These are phyloP conservation scores for Drosophila sturtevanti DNA, from an alignment of 1,140 invertebrate genomes.

Conservation along the genomic window DNA sequence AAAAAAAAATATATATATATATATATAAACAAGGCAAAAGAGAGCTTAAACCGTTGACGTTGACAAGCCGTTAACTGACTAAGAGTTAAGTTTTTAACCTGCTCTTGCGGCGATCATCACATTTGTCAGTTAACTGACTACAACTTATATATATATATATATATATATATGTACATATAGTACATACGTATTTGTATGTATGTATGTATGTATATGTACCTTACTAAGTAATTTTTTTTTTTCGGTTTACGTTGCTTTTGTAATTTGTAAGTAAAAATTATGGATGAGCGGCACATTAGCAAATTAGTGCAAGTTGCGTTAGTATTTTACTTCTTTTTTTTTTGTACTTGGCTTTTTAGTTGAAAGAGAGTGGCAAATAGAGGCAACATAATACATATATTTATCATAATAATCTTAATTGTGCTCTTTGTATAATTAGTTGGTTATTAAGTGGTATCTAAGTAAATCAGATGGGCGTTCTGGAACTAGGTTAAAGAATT, in stretches of 20 bases:
- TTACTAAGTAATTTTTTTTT: slow-evolving; percentile 17
- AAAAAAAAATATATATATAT: too few species aligned
- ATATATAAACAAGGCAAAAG: neutral
- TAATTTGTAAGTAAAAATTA: slow-evolving; percentile 57
- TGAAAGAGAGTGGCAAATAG: neutral
- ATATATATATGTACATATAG: neutral
- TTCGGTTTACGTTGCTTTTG: slow-evolving; percentile 44
- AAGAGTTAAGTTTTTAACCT: neutral
- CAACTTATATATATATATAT: neutral
- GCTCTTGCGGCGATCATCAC: slow-evolving; percentile 3
- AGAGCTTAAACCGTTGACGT: slow-evolving; percentile 1
- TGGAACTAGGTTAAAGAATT: too few species aligned
- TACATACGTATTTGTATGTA: neutral
- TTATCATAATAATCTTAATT: slow-evolving; percentile 1
- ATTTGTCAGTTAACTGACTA: slow-evolving; percentile 5
- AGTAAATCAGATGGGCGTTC: too few species aligned
- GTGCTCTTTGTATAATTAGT: slow-evolving; percentile 2
- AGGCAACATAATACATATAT: neutral
- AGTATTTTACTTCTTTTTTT: slow-evolving; percentile 42
- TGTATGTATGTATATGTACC: too few species aligned
- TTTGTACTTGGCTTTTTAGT: slow-evolving; percentile 15
- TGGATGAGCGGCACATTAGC: slow-evolving; percentile 61
- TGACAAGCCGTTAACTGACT: slow-evolving; percentile 5
- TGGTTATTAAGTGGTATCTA: neutral
- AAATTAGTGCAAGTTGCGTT: slow-evolving; percentile 68